Evolutionary conservation across 2,113 vertebrate genomes (phyloP), one percentile per base, ranked within the genome.

Genomic region (Thermophis baileyi): DNA sequence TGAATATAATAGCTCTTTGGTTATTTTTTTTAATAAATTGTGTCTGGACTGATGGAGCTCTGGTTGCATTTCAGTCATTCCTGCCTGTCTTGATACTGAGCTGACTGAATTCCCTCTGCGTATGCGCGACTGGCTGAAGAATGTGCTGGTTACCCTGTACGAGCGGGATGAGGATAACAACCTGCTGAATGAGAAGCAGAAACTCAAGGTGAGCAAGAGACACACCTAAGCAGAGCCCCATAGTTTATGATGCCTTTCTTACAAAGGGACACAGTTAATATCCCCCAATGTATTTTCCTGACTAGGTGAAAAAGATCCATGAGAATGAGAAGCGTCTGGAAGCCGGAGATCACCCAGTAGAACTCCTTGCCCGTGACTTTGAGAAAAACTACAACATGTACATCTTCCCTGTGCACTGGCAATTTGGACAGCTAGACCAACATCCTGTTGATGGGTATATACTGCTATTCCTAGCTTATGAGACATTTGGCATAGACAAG

Each of bases 371-470:
- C 50, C 98, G 98, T 0, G 99, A 99, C 98, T 99, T 99, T 7
- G 98, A 99, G 97, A 99, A 99, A 98, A 99, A 99, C 98, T 99
- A 99, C 98, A 99, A 99, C 97, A 99, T 99, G 99, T 99, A 99
- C 98, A 98, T 99, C 98, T 99, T 99, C 98, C 99, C 99, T 0
- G 99, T 99, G 91, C 99, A 99, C 97, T 99, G 99, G 99, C 99
- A 99, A 97, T 99, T 99, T 0, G 99, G 99, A 47, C 99, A 99
- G 98, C 98, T 99, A 55, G 99, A 99, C 97, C 99, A 99, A 97
- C 99, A 99, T 95, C 99, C 99, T 89, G 94, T 97, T 0, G 99
- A 99, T 1, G 98, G 99, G 99, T 99, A 97, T 69, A 98, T 93
- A 60, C 30, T 63, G 24, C 9, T 87, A 24, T 81, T 0, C 4